A percentile compares a stretch with the other conserved stretches of the same genome.
phyloP scores from a whole-genome alignment of 2,888 invertebrate species.

The Bruchidius siliquastri region DNA sequence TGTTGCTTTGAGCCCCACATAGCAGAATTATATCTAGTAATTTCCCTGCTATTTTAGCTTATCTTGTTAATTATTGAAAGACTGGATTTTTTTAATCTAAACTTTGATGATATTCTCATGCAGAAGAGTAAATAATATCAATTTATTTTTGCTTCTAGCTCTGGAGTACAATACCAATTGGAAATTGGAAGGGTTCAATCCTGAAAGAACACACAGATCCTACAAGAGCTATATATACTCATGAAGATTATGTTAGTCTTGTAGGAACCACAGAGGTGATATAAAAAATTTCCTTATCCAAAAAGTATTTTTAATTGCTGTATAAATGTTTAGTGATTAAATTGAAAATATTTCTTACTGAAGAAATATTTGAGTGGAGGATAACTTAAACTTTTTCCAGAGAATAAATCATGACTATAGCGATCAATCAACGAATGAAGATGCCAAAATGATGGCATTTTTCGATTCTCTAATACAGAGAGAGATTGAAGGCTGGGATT shows the following conservation, averaged over 20 bases:
- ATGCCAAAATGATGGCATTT: slow-evolving; percentile 94
- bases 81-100: too few species aligned
- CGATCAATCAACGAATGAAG: slow-evolving; percentile 82
- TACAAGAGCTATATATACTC: slow-evolving; percentile 66
- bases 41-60: too few species aligned
- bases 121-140: too few species aligned
- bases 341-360: not conserved
- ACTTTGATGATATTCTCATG: too few species aligned
- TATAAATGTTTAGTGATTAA: not conserved
- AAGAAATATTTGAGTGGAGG: not conserved
- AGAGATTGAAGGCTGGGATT: slow-evolving; percentile 74
- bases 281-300: not conserved
- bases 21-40: too few species aligned
- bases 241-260: slow-evolving; percentile 78
- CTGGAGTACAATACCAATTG: slow-evolving; percentile 75
- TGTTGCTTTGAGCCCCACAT: too few species aligned
- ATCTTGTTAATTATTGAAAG: too few species aligned
- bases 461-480: slow-evolving; percentile 90
- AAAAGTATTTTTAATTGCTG: not conserved
- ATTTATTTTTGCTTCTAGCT: slow-evolving; percentile 49
- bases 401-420: slow-evolving; percentile 85
- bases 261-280: slow-evolving; percentile 71
- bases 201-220: slow-evolving; percentile 57
- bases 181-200: slow-evolving; percentile 61
- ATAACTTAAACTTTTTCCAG: slow-evolving; percentile 41